Base-by-base conservation (phyloP, 1,140 invertebrate species). In the Neelides sp. region DNA sequence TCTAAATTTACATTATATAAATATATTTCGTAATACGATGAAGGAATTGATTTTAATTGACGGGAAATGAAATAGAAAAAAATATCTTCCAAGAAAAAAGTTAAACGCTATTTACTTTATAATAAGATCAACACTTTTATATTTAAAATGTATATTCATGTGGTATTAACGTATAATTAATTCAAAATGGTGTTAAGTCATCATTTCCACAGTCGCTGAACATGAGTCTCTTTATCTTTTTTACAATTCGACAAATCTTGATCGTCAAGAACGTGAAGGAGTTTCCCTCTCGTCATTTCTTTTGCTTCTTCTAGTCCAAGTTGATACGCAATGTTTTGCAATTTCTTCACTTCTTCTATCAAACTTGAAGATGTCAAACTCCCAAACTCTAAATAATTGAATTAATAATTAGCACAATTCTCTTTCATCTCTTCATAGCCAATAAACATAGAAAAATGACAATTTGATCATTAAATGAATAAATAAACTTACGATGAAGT, bases 221-320 rank as follows among this genome's bases (percentile, higher is more conserved):
- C 40, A 36, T 52, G 44, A 22, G 15, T 15, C 28, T 49, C 54
- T 26, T 56, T 52, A 37, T 20, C 41, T 45, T 34, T 37, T 22
- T 50, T 48, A 17, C 24, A 20, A n/a, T 37, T 26, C 13, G 4
- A n/a, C 28, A 26, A 30, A 34, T 36, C 42, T 32, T 35, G 48
- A 45, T 68, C 63, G 28, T 56, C 52, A 35, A 75, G 60, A 43
- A 95, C 86, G 69, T 91, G 89, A 35, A 96, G 73, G 67, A 92
- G 90, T 71, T 92, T 93, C 30, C 90, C 91, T 59, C 90, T 72
- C 0, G 90, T 94, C 84, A 95, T 91, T 74, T 96, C 92, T 66
- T 91, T 90, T 1, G 89, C 80, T 74, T 97, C 91, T 65, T 93
- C 88, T 12, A 91, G 67, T 5, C 90, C 91, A 19, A 97, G 70